Percentiles rank a stretch among this genome's conserved stretches.
These are phyloP conservation scores for Ochropleura plecta DNA, from an alignment of 2,888 invertebrate genomes.

Conservation along the genomic window DNA sequence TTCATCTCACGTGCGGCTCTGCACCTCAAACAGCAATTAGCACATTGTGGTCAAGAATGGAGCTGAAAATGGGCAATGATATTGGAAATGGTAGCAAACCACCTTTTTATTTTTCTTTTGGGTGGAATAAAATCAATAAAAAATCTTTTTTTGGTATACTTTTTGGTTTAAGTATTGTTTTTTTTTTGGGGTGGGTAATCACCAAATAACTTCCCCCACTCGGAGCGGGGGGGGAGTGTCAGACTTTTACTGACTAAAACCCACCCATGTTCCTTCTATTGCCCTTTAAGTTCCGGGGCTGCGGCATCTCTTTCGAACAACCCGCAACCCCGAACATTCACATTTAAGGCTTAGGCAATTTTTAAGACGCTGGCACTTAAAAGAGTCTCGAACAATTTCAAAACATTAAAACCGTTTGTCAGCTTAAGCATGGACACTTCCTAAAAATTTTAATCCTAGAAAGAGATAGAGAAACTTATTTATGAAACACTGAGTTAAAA, in stretches of 20 bases:
- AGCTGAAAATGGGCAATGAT: background rate
- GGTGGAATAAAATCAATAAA: background rate
- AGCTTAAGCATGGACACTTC: background rate
- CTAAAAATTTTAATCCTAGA: background rate
- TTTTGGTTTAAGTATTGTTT: too few relatives aligned
- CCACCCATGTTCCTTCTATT: too few relatives aligned
- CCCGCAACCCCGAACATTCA: too few relatives aligned
- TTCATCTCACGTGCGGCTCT: slow-evolving; percentile 14
- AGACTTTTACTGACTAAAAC: too few relatives aligned
- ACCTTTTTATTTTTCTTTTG: background rate
- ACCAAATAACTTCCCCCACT: too few relatives aligned
- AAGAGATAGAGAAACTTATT: background rate
- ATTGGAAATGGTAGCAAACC: background rate
- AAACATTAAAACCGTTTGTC: background rate
- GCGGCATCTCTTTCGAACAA: too few relatives aligned
- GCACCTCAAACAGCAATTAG: slow-evolving; percentile 27
- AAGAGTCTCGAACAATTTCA: background rate
- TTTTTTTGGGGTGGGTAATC: too few relatives aligned
- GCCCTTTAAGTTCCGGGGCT: too few relatives aligned
- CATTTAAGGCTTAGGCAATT: too few relatives aligned
- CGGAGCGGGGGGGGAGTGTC: too few relatives aligned
- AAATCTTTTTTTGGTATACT: background rate
- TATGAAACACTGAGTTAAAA: too few relatives aligned
- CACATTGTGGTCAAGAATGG: slow-evolving; percentile 5
- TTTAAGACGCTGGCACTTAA: too few relatives aligned